phyloP scores from a whole-genome alignment of 2,797 vertebrate species.

The Etheostoma nigrum region DNA sequence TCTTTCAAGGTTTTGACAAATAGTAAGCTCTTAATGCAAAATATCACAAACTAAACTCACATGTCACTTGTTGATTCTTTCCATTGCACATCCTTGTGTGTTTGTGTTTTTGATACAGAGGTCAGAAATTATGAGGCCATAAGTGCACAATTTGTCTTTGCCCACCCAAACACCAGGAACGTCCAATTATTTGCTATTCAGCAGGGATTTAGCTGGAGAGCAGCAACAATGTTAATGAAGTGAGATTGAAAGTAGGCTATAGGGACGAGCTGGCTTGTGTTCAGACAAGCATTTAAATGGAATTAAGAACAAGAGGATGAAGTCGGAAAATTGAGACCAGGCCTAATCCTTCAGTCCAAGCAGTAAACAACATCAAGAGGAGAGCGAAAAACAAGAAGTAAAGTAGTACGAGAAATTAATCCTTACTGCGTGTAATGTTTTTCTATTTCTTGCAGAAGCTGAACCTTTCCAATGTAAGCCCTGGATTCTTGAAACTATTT shows the following conservation, averaged over 20 bases:
- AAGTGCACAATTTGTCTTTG: constrained; percentile 10
- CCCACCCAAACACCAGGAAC: constrained; percentile 37
- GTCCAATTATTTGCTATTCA: constrained; percentile 63
- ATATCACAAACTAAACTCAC: not conserved
- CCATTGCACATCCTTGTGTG: not conserved
- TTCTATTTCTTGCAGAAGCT: not conserved
- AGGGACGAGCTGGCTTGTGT: constrained; percentile 69
- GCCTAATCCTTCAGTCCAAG: constrained; percentile 71
- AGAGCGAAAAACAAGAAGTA: constrained; percentile 46
- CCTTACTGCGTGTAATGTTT: not conserved
- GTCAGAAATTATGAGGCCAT: constrained; percentile 41
- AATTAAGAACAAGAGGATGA: constrained; percentile 80
- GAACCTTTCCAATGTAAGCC: not conserved
- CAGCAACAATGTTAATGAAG: constrained; percentile 64
- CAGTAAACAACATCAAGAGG: constrained; percentile 56
- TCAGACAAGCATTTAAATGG: constrained; percentile 73
- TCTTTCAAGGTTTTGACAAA: not conserved
- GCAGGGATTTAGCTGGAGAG: constrained; percentile 61
- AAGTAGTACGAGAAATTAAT: not conserved
- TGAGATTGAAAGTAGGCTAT: constrained; percentile 72
- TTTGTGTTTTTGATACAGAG: constrained; percentile 5
- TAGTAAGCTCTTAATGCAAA: not conserved
- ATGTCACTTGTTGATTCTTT: constrained; percentile 2
- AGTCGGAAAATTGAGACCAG: constrained; percentile 68
- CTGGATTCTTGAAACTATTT: not conserved